Base-by-base conservation (phyloP, 2,113 vertebrate species). In the Terrapene triunguis region DNA sequence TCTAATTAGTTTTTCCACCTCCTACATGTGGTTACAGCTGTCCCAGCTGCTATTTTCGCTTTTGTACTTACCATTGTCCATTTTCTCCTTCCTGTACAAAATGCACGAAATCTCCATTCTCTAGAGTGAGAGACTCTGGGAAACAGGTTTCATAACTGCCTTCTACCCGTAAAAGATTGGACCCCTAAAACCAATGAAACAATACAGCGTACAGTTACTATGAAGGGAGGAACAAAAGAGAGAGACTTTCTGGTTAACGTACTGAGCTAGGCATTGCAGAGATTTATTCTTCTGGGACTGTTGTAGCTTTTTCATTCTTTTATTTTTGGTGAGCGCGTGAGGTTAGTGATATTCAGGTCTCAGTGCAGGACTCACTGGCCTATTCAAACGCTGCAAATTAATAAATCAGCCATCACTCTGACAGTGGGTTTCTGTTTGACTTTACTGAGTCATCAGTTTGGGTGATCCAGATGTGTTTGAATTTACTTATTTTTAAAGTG, bases 81-180 rank as follows among this genome's bases (percentile, higher is more conserved):
- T 98, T 98, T 57, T 98, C 98, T 25, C 98, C 98, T 97, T 99
- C 99, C 96, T 99, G 98, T 95, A 99, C 95, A 95, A 99, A 99
- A 95, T 98, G 98, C 80, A 98, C 97, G 89, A 98, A 92, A 94
- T 99, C 98, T 19, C 98, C 98, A 0, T 98, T 91, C 88, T 99
- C 98, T 0, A 98, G 97, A 16, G 98, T 97, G 29, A 98, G 94
- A 53, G 99, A 98, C 81, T 97, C 97, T 0, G 98, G 96, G 44
- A 98, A 97, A 27, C 95, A 97, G 47, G 98, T 97, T 89, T 99
- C 98, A 21, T 98, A 99, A 13, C 97, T 98, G 95, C 99, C 97
- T 95, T 99, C 99, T 76, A 99, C 98, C 74, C 97, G 99, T 89
- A 98, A 99, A 84, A 98, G 98, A 53, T 98, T 97, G 5, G 96